Evolutionary conservation across 1,140 invertebrate species (phyloP), one percentile per base, ranked within the genome.

Genomic region (Drosophila littoralis): DNA sequence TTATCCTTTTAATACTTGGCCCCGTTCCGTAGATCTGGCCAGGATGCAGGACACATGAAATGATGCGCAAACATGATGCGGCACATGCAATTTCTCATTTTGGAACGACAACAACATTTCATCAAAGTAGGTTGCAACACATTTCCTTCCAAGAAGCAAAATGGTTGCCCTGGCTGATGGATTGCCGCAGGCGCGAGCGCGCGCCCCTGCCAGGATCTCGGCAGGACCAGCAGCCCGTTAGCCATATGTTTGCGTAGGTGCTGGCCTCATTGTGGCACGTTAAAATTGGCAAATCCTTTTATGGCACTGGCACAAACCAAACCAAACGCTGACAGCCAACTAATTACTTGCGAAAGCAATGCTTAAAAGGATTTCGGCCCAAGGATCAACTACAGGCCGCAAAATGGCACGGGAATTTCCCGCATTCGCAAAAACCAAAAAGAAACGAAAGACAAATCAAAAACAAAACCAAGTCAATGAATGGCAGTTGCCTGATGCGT

Each of bases 91-190:
- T 79, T 79, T 79, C 61, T 72, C 76, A 78, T 75, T 60, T 69
- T 48, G 42, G 38, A 43, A 28, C 57, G 36, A 59, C 64, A 33
- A 63, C 61, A 76, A 43, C 73, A 67, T 76, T 76, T 72, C 73
- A 79, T 79, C 76, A 79, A 79, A 79, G 55, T 79, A 76, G 76
- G 76, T 76, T 79, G 73, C 57, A 60, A 79, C 51, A 69, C 67
- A 60, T 67, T 71, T 71, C 76, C 61, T 71, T 71, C 76, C 57
- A 66, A 67, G 58, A 22, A 59, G 33, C 28, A 63, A 59, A 59
- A 51, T 36, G 32, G 45, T 60, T 59, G 33, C 8, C 13, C 28
- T 10, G 55, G 35, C 58, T 65, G 60, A 75, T 71, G 60, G 59
- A 75, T 75, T 61, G 67, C 68, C 60, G 17, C 40, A 52, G 38